These are phyloP conservation scores for Glaucopsyche alexis DNA, from an alignment of 2,888 invertebrate genomes.

Conservation along the genomic window DNA sequence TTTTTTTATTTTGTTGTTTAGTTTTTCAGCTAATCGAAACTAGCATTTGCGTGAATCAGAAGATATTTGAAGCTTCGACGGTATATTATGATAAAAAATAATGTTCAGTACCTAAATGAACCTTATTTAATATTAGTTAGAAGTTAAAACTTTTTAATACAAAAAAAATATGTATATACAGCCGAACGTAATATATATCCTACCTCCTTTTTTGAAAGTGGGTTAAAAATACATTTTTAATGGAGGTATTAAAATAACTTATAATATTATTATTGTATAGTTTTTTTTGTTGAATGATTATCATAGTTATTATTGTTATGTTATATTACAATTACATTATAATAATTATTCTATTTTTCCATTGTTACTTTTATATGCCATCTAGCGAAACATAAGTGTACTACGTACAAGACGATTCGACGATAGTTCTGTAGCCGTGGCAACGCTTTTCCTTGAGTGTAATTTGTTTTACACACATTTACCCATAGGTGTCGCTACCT, in stretches of 20 bases:
- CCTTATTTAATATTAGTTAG: too few relatives aligned
- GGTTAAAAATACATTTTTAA: neutral
- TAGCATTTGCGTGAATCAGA: constrained; percentile 45
- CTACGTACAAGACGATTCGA: neutral
- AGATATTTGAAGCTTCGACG: constrained; percentile 40
- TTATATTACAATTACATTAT: too few relatives aligned
- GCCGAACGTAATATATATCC: too few relatives aligned
- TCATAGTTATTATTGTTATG: too few relatives aligned
- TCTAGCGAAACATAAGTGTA: neutral
- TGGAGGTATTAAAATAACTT: too few relatives aligned
- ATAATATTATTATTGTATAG: too few relatives aligned
- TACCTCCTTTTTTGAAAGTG: too few relatives aligned
- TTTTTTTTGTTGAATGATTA: too few relatives aligned
- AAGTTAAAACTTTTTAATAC: too few relatives aligned
- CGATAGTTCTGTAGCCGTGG: neutral
- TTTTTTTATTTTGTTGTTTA: constrained; percentile 39
- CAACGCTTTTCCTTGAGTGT: neutral
- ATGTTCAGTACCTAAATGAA: neutral
- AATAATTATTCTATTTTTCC: neutral
- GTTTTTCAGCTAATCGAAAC: constrained; percentile 44
- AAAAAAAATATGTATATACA: too few relatives aligned
- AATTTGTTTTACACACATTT: neutral
- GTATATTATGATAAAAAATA: constrained; percentile 30
- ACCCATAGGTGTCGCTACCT: neutral
- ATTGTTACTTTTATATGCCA: neutral